A percentile compares a stretch with the other conserved stretches of the same genome.
These are phyloP conservation scores for Acropternis orthonyx DNA, from an alignment of 2,797 vertebrate species.

Conservation along the genomic window DNA sequence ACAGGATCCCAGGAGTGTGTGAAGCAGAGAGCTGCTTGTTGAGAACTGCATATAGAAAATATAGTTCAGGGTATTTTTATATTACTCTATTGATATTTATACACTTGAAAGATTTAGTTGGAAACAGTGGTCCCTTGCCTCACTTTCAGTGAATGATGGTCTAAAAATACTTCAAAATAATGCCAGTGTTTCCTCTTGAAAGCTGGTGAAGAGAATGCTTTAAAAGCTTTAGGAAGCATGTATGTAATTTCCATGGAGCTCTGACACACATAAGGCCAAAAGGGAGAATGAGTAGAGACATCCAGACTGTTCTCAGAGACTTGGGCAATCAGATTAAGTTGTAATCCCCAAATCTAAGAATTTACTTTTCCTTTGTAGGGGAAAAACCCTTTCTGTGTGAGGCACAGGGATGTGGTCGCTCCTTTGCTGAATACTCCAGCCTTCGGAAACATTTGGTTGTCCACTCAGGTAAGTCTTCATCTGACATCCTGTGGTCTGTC, in stretches of 20 bases:
- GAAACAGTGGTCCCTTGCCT: background rate
- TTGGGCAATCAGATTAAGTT: background rate
- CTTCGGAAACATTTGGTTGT: conserved; percentile 97
- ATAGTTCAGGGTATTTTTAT: background rate
- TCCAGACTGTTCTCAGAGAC: background rate
- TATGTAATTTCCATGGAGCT: background rate
- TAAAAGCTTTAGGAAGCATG: background rate
- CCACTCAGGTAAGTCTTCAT: conserved; percentile 87
- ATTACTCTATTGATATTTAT: background rate
- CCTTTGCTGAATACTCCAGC: conserved; percentile 98
- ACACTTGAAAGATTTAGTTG: background rate
- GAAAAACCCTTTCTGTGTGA: conserved; percentile 98
- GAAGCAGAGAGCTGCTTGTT: background rate
- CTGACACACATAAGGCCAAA: background rate
- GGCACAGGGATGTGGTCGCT: conserved; percentile 93
- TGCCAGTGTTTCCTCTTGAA: background rate
- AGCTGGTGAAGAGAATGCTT: background rate
- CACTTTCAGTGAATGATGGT: background rate
- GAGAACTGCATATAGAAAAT: background rate
- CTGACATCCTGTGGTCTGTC: background rate
- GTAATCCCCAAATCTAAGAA: background rate
- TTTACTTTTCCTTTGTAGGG: conserved; percentile 75
- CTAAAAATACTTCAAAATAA: background rate
- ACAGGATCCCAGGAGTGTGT: background rate
- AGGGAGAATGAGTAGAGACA: background rate